Percentiles rank a stretch among this genome's conserved stretches.
Evolutionary conservation across 2,888 invertebrate species (phyloP).

Genomic region (Cataglyphis livida): DNA sequence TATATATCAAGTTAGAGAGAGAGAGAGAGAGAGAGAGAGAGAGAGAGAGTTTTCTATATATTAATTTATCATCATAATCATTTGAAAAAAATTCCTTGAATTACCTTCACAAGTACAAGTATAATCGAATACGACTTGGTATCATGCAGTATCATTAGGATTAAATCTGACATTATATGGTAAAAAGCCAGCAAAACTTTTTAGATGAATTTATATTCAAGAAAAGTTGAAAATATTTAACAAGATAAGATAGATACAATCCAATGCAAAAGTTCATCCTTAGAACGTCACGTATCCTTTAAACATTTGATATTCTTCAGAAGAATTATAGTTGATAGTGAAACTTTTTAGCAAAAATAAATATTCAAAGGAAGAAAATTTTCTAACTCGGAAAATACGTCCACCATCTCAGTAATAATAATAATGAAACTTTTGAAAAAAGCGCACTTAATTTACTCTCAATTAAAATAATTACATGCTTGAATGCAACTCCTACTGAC

Average conservation of each 20-base stretch:
- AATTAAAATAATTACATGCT: not conserved
- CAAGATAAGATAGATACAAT: not conserved
- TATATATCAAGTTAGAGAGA: no score
- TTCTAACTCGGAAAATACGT: not conserved
- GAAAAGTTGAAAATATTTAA: not conserved
- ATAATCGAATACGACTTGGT: not conserved
- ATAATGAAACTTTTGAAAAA: not conserved
- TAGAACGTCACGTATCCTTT: not conserved
- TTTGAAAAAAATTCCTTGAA: not conserved
- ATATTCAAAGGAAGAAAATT: not conserved
- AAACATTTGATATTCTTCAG: not conserved
- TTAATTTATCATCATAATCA: not conserved
- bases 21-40: no score
- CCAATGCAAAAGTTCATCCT: not conserved
- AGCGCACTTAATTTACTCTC: not conserved
- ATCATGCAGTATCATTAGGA: not conserved
- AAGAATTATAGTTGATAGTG: not conserved
- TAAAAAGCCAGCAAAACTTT: not conserved
- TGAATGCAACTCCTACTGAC: not conserved
- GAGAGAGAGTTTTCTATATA: not conserved
- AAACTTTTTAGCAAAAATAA: not conserved
- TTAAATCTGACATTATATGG: not conserved
- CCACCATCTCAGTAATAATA: not conserved
- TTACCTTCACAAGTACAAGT: not conserved
- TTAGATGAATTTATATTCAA: not conserved